Percentiles rank a stretch among this genome's conserved stretches.
phyloP scores from a whole-genome alignment of 2,888 invertebrate genomes.

The Andrena hattorfiana region DNA sequence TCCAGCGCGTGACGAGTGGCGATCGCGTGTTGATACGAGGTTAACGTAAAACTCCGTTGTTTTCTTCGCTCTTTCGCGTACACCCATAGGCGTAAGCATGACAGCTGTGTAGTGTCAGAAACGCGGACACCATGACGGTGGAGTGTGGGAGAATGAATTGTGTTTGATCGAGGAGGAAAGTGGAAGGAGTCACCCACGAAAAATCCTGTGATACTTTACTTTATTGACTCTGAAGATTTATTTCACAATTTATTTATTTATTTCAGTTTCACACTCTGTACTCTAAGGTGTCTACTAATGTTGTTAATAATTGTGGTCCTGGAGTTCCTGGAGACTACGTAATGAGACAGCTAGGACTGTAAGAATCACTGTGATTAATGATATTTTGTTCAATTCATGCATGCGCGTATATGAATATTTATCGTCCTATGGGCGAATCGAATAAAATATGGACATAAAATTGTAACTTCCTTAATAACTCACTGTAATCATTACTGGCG shows the following conservation, averaged over 20 bases:
- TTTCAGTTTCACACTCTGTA: neutral
- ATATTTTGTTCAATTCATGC: neutral
- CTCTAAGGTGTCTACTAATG: neutral
- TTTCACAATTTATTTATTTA: neutral
- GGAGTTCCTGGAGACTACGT: neutral
- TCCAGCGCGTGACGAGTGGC: slow-evolving; percentile 61
- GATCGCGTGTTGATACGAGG: slow-evolving; percentile 66
- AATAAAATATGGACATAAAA: slow-evolving; percentile 16
- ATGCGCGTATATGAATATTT: slow-evolving; percentile 14
- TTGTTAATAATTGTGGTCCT: neutral
- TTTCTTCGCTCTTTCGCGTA: slow-evolving; percentile 50
- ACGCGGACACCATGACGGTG: slow-evolving; percentile 56
- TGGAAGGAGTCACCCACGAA: neutral
- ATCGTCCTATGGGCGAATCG: neutral
- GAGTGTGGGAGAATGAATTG: slow-evolving; percentile 22
- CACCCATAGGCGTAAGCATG: slow-evolving; percentile 32
- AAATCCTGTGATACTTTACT: neutral
- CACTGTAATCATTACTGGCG: slow-evolving; percentile 28
- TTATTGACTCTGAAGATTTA: neutral
- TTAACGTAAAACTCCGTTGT: slow-evolving; percentile 53
- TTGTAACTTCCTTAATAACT: slow-evolving; percentile 30
- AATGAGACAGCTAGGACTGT: neutral
- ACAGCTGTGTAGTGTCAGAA: slow-evolving; percentile 43
- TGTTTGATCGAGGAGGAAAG: neutral
- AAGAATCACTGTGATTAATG: neutral